A percentile compares a stretch with the other conserved stretches of the same genome.
phyloP scores from a whole-genome alignment of 2,797 vertebrate genomes.

The Coluber constrictor region DNA sequence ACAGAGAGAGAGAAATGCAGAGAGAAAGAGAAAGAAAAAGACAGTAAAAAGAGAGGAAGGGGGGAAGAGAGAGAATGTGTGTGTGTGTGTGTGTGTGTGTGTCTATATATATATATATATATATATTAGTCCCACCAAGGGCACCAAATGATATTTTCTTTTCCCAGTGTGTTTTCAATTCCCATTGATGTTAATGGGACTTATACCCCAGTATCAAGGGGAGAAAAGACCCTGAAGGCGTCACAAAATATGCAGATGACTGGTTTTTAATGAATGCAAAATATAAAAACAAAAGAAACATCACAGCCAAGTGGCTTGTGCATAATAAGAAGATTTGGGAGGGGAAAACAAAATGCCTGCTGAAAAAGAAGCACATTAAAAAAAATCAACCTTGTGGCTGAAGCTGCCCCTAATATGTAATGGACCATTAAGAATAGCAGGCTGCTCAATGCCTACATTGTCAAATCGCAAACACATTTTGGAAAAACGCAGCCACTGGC shows the following conservation, averaged over 20 bases:
- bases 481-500: conserved; percentile 59
- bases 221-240: conserved; percentile 72
- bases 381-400: conserved; percentile 64
- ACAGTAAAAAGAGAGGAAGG: too few species aligned
- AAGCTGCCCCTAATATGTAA: conserved; percentile 72
- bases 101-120: neutral
- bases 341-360: conserved; percentile 53
- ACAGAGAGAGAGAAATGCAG: neutral
- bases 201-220: conserved; percentile 67
- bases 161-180: conserved; percentile 67
- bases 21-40: too few species aligned
- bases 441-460: conserved; percentile 53
- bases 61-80: too few species aligned
- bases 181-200: conserved; percentile 72
- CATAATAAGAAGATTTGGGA: conserved; percentile 67
- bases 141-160: conserved; percentile 49
- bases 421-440: conserved; percentile 79
- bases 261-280: conserved; percentile 82
- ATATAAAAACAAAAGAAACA: conserved; percentile 77
- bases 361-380: conserved; percentile 71
- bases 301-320: conserved; percentile 72
- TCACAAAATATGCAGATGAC: conserved; percentile 81
- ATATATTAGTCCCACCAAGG: conserved; percentile 39
- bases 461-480: conserved; percentile 73
- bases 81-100: too few species aligned